phyloP scores from a whole-genome alignment of 1,140 invertebrate genomes.

The Danaus melanippus region DNA sequence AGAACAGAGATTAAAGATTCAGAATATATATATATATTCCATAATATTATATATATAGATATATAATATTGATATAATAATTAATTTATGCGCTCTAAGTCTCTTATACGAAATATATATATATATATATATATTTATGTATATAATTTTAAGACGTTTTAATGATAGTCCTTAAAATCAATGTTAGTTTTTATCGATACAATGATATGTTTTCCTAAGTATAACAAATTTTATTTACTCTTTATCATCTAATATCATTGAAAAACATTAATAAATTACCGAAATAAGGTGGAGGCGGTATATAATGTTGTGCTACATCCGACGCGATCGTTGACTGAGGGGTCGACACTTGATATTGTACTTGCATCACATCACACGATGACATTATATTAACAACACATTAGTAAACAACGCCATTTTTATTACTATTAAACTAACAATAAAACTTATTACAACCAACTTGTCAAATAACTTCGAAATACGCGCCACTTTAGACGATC shows the following conservation, averaged over 20 bases:
- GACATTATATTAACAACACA: slow-evolving; percentile 27
- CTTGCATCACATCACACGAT: slow-evolving; percentile 54
- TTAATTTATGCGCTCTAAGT: no score
- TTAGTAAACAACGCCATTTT: slow-evolving; percentile 5
- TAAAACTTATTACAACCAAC: not conserved
- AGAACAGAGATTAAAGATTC: slow-evolving; percentile 11
- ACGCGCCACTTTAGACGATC: slow-evolving; percentile 51
- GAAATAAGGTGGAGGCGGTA: slow-evolving; percentile 63
- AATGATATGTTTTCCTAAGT: no score
- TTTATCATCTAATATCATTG: no score
- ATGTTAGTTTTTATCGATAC: no score
- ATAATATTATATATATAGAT: no score
- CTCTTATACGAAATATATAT: no score
- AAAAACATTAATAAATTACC: slow-evolving; percentile 33
- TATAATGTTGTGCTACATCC: slow-evolving; percentile 57
- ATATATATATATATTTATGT: no score
- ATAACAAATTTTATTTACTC: no score
- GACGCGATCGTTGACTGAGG: slow-evolving; percentile 51
- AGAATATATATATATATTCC: no score
- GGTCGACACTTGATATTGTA: slow-evolving; percentile 59
- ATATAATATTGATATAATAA: no score
- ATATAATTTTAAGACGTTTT: no score
- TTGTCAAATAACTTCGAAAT: slow-evolving; percentile 29
- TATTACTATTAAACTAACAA: not conserved
- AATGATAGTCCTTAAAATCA: no score